These are phyloP conservation scores for Eunapius fragilis DNA, from an alignment of 37 sponge, comb jelly and placozoan genomes.

Conservation along the genomic window DNA sequence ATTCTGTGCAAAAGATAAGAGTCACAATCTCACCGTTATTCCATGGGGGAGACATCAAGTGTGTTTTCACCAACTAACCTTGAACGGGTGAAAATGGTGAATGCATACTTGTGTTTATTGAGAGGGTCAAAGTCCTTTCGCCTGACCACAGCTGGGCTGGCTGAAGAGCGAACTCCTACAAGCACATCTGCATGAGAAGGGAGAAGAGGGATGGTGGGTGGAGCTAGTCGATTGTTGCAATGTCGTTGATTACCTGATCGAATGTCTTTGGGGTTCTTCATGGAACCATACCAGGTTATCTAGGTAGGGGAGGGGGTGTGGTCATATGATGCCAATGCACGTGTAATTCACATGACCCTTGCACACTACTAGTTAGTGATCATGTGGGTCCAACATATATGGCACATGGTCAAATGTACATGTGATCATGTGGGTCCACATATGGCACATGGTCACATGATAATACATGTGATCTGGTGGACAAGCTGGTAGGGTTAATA, in stretches of 20 bases:
- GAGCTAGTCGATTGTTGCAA: no score
- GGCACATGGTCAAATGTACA: no score
- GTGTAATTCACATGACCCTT: neutral
- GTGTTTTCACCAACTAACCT: constrained; percentile 30
- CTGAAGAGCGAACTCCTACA: constrained; percentile 73
- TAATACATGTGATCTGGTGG: neutral
- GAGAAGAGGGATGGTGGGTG: neutral
- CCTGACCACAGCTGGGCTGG: constrained; percentile 58
- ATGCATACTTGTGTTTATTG: constrained; percentile 75
- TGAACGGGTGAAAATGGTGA: constrained; percentile 64
- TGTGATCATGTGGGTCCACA: no score
- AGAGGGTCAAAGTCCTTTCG: constrained; percentile 87
- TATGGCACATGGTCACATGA: neutral
- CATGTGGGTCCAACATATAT: no score
- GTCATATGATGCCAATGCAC: neutral
- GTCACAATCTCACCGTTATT: no score
- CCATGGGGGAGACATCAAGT: no score
- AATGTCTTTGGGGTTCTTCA: constrained; percentile 14
- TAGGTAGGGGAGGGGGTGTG: neutral
- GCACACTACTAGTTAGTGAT: no score
- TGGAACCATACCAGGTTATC: neutral
- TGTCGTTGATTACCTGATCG: constrained; percentile 27
- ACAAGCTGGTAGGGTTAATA: neutral
- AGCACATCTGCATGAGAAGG: constrained; percentile 55
- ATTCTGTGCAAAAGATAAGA: no score